Conservation (phyloP, 2,797 vertebrate genomes). For the Onychomys arenicola region DNA sequence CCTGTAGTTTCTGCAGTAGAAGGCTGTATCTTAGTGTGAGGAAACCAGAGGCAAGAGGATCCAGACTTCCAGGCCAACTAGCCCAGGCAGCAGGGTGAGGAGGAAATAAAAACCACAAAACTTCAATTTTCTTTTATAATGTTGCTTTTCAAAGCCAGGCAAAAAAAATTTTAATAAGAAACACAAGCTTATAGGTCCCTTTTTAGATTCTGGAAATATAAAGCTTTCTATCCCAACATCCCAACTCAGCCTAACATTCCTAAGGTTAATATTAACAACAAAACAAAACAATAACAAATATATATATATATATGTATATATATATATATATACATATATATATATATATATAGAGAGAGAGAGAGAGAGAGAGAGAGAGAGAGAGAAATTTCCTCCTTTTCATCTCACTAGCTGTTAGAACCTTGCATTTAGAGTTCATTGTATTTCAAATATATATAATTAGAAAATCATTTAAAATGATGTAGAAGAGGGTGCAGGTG, state of each 20-base stretch:
- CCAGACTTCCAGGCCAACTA: not conserved
- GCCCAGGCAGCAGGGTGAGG: no score
- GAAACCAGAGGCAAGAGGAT: not conserved
- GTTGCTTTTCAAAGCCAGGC: not conserved
- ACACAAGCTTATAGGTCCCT: not conserved
- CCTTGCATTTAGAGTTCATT: not conserved
- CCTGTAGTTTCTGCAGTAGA: not conserved
- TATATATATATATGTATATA: no score
- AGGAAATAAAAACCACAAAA: not conserved
- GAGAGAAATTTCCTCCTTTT: not conserved
- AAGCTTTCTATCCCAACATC: not conserved
- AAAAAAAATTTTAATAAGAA: not conserved
- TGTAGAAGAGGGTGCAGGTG: not conserved
- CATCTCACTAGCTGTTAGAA: not conserved
- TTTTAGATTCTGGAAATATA: not conserved
- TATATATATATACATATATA: no score
- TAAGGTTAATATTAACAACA: not conserved
- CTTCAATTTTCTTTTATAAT: not conserved
- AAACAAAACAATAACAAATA: not conserved
- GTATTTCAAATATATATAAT: conserved; percentile 39
- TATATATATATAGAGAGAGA: no score
- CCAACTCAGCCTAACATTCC: not conserved
- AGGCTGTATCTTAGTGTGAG: not conserved
- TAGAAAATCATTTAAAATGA: not conserved
- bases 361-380: not conserved